Conservation (phyloP, 2,888 invertebrate species). For the Pyrrhia umbra region DNA sequence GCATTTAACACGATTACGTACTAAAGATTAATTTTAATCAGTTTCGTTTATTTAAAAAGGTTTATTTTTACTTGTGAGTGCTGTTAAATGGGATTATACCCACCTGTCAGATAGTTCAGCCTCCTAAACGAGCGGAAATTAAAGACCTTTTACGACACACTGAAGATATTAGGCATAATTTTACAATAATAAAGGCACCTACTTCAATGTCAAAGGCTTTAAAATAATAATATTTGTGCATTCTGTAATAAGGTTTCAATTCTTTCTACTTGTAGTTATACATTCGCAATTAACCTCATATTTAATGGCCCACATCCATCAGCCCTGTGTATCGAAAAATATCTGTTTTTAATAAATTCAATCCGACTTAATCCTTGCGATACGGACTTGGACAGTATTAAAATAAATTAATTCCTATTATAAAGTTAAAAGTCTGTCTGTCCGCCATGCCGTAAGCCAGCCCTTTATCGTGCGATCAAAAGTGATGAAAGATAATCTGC, state of each 20-base stretch:
- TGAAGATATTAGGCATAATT: not conserved
- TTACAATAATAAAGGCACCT: not conserved
- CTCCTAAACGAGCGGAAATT: constrained; percentile 41
- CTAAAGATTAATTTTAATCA: constrained; percentile 18
- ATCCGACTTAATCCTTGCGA: constrained; percentile 35
- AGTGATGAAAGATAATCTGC: constrained; percentile 3
- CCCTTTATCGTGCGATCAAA: constrained; percentile 34
- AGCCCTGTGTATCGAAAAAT: constrained; percentile 32
- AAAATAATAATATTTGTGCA: not conserved
- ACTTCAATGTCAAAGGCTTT: not conserved
- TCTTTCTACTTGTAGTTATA: not conserved
- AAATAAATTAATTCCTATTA: constrained; percentile 46
- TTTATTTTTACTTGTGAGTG: constrained; percentile 37
- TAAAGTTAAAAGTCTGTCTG: constrained; percentile 19
- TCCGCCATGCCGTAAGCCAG: not conserved
- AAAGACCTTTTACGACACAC: not conserved
- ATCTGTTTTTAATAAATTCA: constrained; percentile 38
- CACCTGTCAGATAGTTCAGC: constrained; percentile 26
- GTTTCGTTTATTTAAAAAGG: constrained; percentile 25
- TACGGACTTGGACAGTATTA: constrained; percentile 11
- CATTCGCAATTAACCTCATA: not conserved
- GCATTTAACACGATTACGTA: no score
- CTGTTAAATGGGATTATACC: constrained; percentile 51
- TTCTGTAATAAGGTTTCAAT: not conserved
- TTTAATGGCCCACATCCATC: constrained; percentile 10